Evolutionary conservation across 1,140 invertebrate genomes (phyloP).

Genomic region (Maconellicoccus hirsutus): DNA sequence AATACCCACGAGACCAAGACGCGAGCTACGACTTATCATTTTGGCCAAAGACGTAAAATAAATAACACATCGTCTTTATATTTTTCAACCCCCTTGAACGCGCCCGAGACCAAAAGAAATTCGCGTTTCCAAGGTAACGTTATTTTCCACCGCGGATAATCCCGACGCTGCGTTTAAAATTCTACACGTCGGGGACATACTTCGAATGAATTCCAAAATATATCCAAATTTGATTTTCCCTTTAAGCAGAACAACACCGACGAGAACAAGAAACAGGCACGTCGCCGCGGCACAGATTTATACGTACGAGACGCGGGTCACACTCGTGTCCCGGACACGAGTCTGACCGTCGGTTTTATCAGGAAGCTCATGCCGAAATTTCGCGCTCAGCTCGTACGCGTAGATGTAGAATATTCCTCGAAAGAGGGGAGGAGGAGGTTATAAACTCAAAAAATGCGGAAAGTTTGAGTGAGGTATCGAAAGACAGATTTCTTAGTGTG

Average conservation of each 20-base stretch:
- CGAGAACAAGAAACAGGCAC: not conserved
- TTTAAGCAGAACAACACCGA: not conserved
- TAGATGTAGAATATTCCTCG: no score
- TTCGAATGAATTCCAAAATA: constrained; percentile 4
- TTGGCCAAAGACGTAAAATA: not conserved
- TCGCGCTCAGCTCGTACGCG: no score
- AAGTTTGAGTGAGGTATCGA: no score
- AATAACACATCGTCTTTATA: not conserved
- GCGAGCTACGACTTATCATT: not conserved
- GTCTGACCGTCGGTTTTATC: no score
- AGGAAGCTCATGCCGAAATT: no score
- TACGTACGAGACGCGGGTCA: not conserved
- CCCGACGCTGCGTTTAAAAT: not conserved
- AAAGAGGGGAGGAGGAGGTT: no score
- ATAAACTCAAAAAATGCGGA: no score
- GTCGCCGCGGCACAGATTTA: not conserved
- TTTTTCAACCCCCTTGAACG: not conserved
- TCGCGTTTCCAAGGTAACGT: constrained; percentile 2
- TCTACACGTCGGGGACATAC: not conserved
- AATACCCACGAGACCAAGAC: not conserved
- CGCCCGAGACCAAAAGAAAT: not conserved
- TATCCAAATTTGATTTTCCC: not conserved
- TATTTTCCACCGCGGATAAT: not conserved
- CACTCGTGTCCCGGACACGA: no score
- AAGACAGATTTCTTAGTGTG: no score